These are phyloP conservation scores for Falcunculus frontatus DNA, from an alignment of 2,113 vertebrate species.

Conservation along the genomic window DNA sequence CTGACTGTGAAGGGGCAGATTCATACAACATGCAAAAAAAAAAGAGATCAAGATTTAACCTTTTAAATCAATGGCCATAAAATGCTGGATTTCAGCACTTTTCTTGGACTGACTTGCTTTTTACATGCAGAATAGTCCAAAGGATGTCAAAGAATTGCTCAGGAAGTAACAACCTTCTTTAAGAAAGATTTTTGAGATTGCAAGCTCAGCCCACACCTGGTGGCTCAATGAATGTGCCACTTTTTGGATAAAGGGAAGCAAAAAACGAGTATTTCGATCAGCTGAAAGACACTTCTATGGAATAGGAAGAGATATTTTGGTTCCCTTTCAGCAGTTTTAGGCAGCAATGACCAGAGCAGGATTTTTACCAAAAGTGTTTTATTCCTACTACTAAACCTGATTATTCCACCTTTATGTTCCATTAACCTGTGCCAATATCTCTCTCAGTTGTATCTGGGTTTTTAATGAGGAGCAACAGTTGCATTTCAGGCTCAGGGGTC, in stretches of 20 bases:
- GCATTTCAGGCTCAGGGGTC: not conserved
- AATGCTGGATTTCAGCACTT: not conserved
- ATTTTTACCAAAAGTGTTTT: not conserved
- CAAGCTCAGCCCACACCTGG: not conserved
- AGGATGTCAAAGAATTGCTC: not conserved
- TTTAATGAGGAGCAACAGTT: not conserved
- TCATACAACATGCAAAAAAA: not conserved
- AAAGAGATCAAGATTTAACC: not conserved
- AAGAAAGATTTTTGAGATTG: not conserved
- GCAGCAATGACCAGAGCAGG: not conserved
- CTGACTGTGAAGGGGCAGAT: not conserved
- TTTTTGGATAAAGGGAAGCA: not conserved
- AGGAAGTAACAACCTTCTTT: not conserved
- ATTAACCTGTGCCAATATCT: not conserved
- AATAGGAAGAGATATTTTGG: not conserved
- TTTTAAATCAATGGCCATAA: not conserved
- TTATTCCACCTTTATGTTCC: not conserved
- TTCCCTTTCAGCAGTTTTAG: not conserved
- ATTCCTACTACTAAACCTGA: not conserved
- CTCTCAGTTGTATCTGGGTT: not conserved
- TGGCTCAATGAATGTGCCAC: not conserved
- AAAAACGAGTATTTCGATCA: not conserved
- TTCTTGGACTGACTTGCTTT: not conserved
- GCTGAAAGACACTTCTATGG: not conserved
- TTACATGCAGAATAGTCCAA: not conserved